Evolutionary conservation across 2,797 vertebrate genomes (phyloP), one percentile per base, ranked within the genome.

Genomic region (Rhynchonycteris naso): DNA sequence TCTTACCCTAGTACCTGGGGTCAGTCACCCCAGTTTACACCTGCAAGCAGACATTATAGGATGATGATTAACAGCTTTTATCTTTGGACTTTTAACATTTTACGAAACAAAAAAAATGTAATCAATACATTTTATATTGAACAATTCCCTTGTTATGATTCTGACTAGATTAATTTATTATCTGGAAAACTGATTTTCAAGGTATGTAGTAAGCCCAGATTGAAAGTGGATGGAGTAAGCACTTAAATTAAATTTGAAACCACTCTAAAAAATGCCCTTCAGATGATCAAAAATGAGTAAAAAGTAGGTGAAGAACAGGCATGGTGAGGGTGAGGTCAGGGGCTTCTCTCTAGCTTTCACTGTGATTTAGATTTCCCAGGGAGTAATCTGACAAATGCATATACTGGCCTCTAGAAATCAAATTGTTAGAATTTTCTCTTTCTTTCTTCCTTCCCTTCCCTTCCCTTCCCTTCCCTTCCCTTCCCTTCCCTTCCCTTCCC

Each of bases 61-160:
- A 6, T 68, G 9, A 84, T 19, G 16, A 22, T 56, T 28, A 81
- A 86, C 15, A 75, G 4, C 18, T 86, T 93, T 89, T 76, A 68
- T 56, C 38, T 92, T 88, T 68, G 78, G 26, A 5, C 7, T 84
- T 90, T 26, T 88, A 91, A 89, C n/a, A 68, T 72, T 76, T 68
- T 43, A 78, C 35, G 33, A 87, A 85, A 82, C 22, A 88, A 18
- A 38, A 18, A 38, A 72, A 78, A 35, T 91, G 24, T 33, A 83
- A 92, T 50, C 24, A 80, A 47, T 7, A 28, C 35, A 56, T 84
- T 85, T 38, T 87, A 22, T 50, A 65, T 35, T 19, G 22, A 75
- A 38, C 50, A 74, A 74, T 35, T 50, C 18, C 26, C 21, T 19
- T 84, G 4, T 75, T 93, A 54, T 50, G 24, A 56, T 81, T 80